Conservation (phyloP, 2,888 invertebrate species). For the Acheta domesticus region DNA sequence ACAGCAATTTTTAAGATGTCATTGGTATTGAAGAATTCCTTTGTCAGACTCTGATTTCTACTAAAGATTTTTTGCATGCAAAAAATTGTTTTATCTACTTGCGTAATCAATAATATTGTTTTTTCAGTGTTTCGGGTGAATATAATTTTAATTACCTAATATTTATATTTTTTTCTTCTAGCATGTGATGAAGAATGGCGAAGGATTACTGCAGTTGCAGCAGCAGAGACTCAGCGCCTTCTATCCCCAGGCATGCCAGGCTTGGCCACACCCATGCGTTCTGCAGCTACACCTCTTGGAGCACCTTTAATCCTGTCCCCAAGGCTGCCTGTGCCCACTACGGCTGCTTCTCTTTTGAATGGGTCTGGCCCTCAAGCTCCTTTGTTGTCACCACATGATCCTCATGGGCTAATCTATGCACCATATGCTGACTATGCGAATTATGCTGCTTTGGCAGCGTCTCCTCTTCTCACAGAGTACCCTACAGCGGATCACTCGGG, state of each 20-base stretch:
- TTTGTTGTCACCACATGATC: constrained; percentile 64
- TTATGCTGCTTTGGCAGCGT: constrained; percentile 78
- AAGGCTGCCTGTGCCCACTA: constrained; percentile 77
- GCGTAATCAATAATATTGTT: too few relatives aligned
- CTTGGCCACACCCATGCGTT: constrained; percentile 60
- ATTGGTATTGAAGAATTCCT: too few relatives aligned
- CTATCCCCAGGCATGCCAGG: constrained; percentile 61
- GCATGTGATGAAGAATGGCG: constrained; percentile 84
- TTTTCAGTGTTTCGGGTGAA: too few relatives aligned
- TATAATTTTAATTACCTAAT: too few relatives aligned
- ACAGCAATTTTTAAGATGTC: too few relatives aligned
- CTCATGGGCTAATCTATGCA: constrained; percentile 83
- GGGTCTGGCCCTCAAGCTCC: constrained; percentile 58
- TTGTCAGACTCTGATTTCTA: too few relatives aligned
- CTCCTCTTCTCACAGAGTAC: constrained; percentile 80
- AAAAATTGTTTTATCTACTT: too few relatives aligned
- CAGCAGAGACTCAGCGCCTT: constrained; percentile 74
- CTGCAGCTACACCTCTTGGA: constrained; percentile 74
- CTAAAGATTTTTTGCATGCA: too few relatives aligned
- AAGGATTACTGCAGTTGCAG: constrained; percentile 75
- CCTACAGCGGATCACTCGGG: constrained; percentile 88
- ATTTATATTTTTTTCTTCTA: constrained; percentile 42
- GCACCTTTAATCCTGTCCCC: constrained; percentile 91
- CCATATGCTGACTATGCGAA: constrained; percentile 83
- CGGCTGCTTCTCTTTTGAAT: constrained; percentile 62